phyloP scores from a whole-genome alignment of 2,888 invertebrate species.

The Thera britannica region DNA sequence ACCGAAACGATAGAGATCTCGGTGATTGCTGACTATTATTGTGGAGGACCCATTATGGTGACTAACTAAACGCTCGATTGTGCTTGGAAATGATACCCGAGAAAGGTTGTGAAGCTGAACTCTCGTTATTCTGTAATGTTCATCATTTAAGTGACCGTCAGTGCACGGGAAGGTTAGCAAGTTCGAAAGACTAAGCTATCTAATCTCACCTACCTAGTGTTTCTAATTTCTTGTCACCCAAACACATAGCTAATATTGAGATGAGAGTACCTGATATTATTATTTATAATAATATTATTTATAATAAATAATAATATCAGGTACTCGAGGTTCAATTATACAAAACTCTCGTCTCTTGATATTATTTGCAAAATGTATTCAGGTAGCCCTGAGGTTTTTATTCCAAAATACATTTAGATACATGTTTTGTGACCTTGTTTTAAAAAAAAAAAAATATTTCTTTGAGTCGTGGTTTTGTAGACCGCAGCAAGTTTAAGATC shows the following conservation, averaged over 20 bases:
- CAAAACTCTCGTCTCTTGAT: too few species aligned
- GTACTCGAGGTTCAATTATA: too few species aligned
- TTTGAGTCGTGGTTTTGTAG: constrained; percentile 21
- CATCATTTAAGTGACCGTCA: constrained; percentile 31
- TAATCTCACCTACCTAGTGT: too few species aligned
- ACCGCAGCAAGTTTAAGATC: constrained; percentile 46
- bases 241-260: not conserved
- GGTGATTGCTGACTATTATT: constrained; percentile 67
- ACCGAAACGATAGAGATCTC: constrained; percentile 64
- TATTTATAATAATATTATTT: too few species aligned
- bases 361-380: too few species aligned
- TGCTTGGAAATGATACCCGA: constrained; percentile 39
- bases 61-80: constrained; percentile 53
- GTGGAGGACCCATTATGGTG: constrained; percentile 64
- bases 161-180: constrained; percentile 10
- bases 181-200: not conserved
- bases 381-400: too few species aligned
- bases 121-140: constrained; percentile 31
- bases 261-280: too few species aligned
- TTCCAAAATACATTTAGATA: not conserved
- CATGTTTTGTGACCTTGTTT: not conserved
- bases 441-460: constrained; percentile 1
- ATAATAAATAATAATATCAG: too few species aligned
- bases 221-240: too few species aligned
- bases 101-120: constrained; percentile 25